These are phyloP conservation scores for Rhizoglyphus robini DNA, from an alignment of 1,140 invertebrate genomes.

Conservation along the genomic window DNA sequence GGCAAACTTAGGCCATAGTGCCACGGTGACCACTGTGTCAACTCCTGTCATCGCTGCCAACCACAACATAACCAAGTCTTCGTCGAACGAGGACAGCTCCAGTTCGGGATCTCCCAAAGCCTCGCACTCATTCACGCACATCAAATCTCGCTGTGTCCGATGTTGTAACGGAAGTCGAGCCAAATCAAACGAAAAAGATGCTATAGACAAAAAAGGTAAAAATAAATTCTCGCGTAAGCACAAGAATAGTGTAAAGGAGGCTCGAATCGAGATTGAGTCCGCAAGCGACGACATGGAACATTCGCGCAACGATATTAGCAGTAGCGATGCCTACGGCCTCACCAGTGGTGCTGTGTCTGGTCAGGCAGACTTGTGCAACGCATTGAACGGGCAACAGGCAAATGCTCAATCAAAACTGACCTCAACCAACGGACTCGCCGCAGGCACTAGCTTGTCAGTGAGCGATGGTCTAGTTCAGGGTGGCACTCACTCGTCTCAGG, in stretches of 20 bases:
- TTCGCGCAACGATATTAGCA: background rate
- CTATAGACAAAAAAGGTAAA: background rate
- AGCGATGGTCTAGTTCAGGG: too few relatives aligned
- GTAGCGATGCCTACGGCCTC: background rate
- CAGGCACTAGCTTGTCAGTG: too few relatives aligned
- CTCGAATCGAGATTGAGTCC: conserved; percentile 16
- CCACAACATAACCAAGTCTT: background rate
- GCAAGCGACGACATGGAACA: conserved; percentile 16
- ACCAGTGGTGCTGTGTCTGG: conserved; percentile 7
- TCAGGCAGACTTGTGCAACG: conserved; percentile 10
- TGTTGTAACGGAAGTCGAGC: background rate
- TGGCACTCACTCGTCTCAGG: too few relatives aligned
- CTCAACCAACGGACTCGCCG: too few relatives aligned
- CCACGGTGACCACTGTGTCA: background rate
- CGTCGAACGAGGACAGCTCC: conserved; percentile 12
- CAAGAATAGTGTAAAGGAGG: background rate
- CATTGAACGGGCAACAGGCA: conserved; percentile 1
- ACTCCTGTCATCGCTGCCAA: background rate
- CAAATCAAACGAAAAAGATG: background rate
- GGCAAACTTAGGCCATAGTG: conserved; percentile 36
- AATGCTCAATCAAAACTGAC: too few relatives aligned
- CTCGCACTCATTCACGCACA: background rate
- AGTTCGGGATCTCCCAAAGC: conserved; percentile 2
- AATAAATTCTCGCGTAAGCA: background rate
- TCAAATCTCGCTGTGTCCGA: conserved; percentile 3